Percentiles rank a stretch among this genome's conserved stretches.
Conservation (phyloP, 2,888 invertebrate genomes). For the Biston betularia region DNA sequence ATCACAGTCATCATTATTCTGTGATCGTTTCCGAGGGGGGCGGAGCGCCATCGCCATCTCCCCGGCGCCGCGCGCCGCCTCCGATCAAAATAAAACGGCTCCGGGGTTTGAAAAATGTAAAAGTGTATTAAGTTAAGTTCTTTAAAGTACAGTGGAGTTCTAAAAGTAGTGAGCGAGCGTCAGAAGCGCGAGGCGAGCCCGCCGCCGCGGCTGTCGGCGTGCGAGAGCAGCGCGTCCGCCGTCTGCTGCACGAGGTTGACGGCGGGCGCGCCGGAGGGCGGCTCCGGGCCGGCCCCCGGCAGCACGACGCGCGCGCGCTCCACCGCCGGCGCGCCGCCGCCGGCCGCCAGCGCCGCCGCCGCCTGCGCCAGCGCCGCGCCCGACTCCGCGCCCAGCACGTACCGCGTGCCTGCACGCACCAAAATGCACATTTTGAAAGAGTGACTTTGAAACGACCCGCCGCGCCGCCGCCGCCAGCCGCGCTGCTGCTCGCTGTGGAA, state of each 20-base stretch:
- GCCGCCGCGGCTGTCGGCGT: constrained; percentile 91
- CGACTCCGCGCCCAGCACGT: constrained; percentile 72
- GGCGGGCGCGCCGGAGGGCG: constrained; percentile 67
- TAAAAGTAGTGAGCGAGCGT: constrained; percentile 28
- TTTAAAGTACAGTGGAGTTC: neutral
- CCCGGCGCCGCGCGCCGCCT: no score
- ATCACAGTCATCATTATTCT: no score
- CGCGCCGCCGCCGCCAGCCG: no score
- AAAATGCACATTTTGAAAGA: neutral
- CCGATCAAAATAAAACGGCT: no score
- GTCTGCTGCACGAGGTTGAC: constrained; percentile 89
- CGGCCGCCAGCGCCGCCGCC: constrained; percentile 52
- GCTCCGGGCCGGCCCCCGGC: constrained; percentile 32
- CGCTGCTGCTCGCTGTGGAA: no score
- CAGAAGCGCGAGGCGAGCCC: constrained; percentile 89
- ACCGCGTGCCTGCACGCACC: constrained; percentile 64
- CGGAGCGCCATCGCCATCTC: no score
- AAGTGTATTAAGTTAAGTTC: neutral
- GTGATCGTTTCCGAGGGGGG: no score
- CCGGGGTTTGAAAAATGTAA: neutral
- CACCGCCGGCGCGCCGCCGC: constrained; percentile 43
- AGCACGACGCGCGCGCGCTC: constrained; percentile 43
- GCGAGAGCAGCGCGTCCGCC: constrained; percentile 88
- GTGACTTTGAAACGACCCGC: no score
- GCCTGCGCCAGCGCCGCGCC: constrained; percentile 61